Conservation (phyloP, 1,140 invertebrate genomes). For the Halictus rubicundus region DNA sequence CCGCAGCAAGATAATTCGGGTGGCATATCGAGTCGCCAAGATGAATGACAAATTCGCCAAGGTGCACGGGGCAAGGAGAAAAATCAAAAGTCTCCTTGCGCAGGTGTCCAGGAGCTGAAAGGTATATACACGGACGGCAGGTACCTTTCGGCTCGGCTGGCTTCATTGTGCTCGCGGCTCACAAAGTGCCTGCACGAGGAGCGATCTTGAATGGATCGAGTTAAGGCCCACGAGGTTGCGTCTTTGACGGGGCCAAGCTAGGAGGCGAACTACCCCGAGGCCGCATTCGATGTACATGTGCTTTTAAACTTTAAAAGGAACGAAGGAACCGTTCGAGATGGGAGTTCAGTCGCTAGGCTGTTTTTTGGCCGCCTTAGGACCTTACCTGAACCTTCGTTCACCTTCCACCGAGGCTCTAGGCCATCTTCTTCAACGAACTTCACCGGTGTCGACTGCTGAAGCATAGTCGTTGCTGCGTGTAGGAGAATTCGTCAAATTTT, state of each 20-base stretch:
- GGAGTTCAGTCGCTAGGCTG: conserved; percentile 46
- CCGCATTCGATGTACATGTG: conserved; percentile 5
- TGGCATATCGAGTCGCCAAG: conserved; percentile 1
- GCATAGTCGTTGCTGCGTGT: too few relatives aligned
- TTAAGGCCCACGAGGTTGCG: conserved; percentile 66
- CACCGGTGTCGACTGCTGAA: too few relatives aligned
- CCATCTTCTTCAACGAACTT: background rate
- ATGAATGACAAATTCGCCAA: conserved; percentile 64
- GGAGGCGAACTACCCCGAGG: conserved; percentile 22
- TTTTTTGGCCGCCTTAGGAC: conserved; percentile 46
- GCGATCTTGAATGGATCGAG: conserved; percentile 65
- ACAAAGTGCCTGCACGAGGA: conserved; percentile 68
- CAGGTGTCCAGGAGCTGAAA: conserved; percentile 70
- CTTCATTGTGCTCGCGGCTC: conserved; percentile 60
- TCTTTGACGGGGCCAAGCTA: conserved; percentile 56
- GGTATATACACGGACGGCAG: conserved; percentile 71
- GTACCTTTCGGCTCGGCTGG: conserved; percentile 70
- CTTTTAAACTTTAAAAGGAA: conserved; percentile 67
- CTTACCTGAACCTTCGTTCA: conserved; percentile 30
- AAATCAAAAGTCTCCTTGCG: conserved; percentile 77
- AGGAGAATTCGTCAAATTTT: too few relatives aligned
- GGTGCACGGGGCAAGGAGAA: conserved; percentile 63
- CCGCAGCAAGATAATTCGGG: background rate
- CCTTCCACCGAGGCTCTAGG: background rate
- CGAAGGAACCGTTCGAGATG: conserved; percentile 43